These are phyloP conservation scores for Gymnopithys bicolor DNA, from an alignment of 2,797 vertebrate genomes.

Conservation along the genomic window DNA sequence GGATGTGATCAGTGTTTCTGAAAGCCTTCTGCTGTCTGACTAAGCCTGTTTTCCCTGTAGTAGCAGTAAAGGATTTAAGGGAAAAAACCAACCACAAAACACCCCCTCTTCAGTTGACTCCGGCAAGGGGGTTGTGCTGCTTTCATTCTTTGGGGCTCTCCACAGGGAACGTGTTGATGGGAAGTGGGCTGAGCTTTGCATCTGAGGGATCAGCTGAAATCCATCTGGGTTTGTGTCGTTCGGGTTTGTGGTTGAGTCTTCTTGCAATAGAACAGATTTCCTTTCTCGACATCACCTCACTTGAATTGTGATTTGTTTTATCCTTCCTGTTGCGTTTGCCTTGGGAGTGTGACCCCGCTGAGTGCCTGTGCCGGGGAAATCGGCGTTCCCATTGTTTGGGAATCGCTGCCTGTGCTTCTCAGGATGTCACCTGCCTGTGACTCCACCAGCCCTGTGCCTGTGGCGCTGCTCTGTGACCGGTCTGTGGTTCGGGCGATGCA, in stretches of 20 bases:
- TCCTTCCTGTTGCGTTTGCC: neutral
- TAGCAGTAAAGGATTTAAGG: neutral
- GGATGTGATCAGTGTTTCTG: neutral
- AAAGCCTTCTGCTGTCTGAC: neutral
- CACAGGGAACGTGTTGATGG: neutral
- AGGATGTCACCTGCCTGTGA: neutral
- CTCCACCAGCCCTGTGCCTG: neutral
- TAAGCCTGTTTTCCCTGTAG: neutral
- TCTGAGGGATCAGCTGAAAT: neutral
- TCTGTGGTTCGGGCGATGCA: neutral
- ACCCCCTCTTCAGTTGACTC: neutral
- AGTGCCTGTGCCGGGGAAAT: neutral
- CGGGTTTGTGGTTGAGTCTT: neutral
- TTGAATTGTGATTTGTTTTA: neutral
- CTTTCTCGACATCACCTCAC: neutral
- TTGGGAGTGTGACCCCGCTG: accelerated
- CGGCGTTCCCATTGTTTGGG: neutral
- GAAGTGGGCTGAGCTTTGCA: neutral
- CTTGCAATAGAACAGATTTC: neutral
- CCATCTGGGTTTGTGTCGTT: neutral
- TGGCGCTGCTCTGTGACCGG: neutral
- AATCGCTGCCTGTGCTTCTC: neutral
- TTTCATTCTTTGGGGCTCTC: constrained; percentile 6
- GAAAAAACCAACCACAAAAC: neutral
- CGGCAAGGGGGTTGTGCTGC: neutral